Conservation (phyloP, 2,113 vertebrate species). For the Arothron firmamentum region DNA sequence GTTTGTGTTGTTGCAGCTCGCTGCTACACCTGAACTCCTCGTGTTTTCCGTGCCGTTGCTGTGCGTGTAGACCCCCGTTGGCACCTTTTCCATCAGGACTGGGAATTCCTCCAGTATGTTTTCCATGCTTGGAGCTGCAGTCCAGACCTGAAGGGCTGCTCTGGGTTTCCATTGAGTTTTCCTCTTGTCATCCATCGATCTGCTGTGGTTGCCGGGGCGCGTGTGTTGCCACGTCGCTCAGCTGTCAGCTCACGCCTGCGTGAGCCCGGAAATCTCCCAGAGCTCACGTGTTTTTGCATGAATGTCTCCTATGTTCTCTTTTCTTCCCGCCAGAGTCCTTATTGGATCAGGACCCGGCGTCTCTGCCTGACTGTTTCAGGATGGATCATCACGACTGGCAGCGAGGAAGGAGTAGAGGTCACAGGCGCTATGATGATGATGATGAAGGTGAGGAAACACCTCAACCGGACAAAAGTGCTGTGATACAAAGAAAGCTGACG, state of each 20-base stretch:
- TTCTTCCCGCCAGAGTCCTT: not conserved
- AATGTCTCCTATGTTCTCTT: not conserved
- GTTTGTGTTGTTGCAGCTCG: no score
- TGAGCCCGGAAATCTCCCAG: not conserved
- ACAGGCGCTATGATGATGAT: slow-evolving; percentile 54
- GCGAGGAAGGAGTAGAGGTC: slow-evolving; percentile 52
- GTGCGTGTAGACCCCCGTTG: no score
- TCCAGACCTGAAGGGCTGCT: slow-evolving; percentile 6
- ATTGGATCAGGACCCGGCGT: not conserved
- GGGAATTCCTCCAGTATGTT: not conserved
- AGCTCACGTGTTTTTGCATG: not conserved
- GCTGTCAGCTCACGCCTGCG: not conserved
- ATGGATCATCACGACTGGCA: slow-evolving; percentile 68
- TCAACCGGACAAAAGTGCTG: not conserved
- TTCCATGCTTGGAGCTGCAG: not conserved
- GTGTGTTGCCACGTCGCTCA: slow-evolving; percentile 18
- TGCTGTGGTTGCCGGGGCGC: slow-evolving; percentile 10
- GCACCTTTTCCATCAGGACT: not conserved
- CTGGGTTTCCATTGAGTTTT: slow-evolving; percentile 55
- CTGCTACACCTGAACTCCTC: no score
- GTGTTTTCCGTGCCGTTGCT: no score
- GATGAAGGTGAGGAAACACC: slow-evolving; percentile 58
- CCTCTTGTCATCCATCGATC: slow-evolving; percentile 40
- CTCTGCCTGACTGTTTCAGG: slow-evolving; percentile 20
- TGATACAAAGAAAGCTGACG: no score